Percentiles rank a stretch among this genome's conserved stretches.
Conservation (phyloP, 2,888 invertebrate species). For the Drosophila neotestacea region DNA sequence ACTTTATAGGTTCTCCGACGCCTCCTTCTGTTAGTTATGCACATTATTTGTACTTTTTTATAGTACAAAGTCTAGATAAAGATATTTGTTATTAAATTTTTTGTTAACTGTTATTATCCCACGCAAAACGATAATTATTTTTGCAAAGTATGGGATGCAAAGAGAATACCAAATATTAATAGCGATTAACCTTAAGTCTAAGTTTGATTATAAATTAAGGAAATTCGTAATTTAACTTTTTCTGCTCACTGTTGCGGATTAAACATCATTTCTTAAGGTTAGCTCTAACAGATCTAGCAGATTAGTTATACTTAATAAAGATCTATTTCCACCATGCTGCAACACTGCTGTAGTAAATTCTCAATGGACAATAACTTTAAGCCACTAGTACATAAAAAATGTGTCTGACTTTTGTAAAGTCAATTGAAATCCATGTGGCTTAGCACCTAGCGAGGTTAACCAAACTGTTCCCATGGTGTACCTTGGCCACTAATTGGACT, state of each 20-base stretch:
- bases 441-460: conserved; percentile 15
- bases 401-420: conserved; percentile 4
- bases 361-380: not conserved
- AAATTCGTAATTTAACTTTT: too few species aligned
- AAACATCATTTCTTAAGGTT: too few species aligned
- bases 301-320: too few species aligned
- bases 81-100: too few species aligned
- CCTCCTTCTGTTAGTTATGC: too few species aligned
- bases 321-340: not conserved
- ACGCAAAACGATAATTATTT: not conserved
- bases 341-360: not conserved
- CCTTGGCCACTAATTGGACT: conserved; percentile 25
- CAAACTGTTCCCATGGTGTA: conserved; percentile 1
- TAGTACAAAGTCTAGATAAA: too few species aligned
- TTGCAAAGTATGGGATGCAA: not conserved
- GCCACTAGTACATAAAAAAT: not conserved
- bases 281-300: too few species aligned
- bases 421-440: conserved; percentile 20
- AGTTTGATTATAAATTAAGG: too few species aligned
- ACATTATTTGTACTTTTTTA: too few species aligned
- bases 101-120: not conserved
- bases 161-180: not conserved
- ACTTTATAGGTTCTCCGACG: too few species aligned
- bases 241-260: too few species aligned
- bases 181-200: too few species aligned